Evolutionary conservation across 1,140 invertebrate species (phyloP), one percentile per base, ranked within the genome.

Genomic region (Drosophila insularis): DNA sequence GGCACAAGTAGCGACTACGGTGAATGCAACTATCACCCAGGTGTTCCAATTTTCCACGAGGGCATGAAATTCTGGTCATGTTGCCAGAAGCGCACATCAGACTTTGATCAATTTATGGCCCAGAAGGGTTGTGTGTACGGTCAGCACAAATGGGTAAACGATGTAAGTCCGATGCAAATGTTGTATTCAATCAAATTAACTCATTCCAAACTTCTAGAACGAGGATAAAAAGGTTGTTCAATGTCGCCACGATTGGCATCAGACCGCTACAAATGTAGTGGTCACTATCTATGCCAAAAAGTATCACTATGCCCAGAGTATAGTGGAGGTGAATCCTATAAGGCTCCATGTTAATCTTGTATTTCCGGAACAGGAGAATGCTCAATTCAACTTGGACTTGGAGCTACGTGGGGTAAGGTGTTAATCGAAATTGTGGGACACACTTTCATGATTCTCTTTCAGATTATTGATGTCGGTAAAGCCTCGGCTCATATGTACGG

Each of bases 31-130:
- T 94, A 97, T 93, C 99, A 99, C 93, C 95, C 97, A 19, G 99
- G 98, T 0, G 93, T 93, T 14, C 97, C 98, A 2, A 94, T 99
- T 50, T 99, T 99, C 92, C 99, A 99, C 90, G 99, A 99, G 94
- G 99, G 98, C 0, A 93, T 99, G 91, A 99, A 99, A 92, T 99
- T 95, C 92, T 99, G 98, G 98, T 97, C 97, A 0, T 99, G 99
- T 90, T 99, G 98, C 89, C 94, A 96, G 75, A 97, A 96, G 81
- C 96, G 96, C 84, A 99, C 98, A 1, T 96, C 97, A 10, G 98
- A 99, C 91, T 99, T 99, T 92, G 94, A 96, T 63, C 94, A 94
- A 11, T 99, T 99, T 91, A 93, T 99, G 31, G 95, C 96, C 54
- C 98, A 99, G 93, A 94, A 94, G 50, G 96, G 96, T 0, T 99